Conservation (phyloP, 1,140 invertebrate genomes). For the Theocolax elegans region DNA sequence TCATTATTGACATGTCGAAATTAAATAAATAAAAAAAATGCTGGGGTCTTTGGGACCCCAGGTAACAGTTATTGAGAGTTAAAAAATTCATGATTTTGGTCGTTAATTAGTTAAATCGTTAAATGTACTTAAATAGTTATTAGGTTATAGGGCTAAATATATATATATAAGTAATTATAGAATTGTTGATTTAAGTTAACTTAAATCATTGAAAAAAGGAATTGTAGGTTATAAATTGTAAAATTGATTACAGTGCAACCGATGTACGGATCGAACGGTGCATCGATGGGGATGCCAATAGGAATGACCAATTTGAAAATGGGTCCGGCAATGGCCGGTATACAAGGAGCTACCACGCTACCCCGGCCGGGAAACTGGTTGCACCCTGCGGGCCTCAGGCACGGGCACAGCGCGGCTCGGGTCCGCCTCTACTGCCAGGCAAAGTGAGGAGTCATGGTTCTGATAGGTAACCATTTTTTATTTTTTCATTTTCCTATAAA, state of each 20-base stretch:
- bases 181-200: no score
- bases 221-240: no score
- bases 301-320: slow-evolving; percentile 70
- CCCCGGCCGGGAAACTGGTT: slow-evolving; percentile 89
- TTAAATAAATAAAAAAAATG: no score
- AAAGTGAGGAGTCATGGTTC: slow-evolving; percentile 74
- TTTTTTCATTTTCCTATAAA: background rate
- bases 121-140: no score
- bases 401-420: slow-evolving; percentile 77
- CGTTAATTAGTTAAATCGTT: no score
- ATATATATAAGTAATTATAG: no score
- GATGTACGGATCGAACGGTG: slow-evolving; percentile 83
- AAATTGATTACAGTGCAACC: slow-evolving; percentile 80
- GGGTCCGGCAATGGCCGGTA: slow-evolving; percentile 57
- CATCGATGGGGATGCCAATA: slow-evolving; percentile 71
- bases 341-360: slow-evolving; percentile 69
- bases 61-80: no score
- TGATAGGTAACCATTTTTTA: slow-evolving; percentile 64
- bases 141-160: no score
- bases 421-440: slow-evolving; percentile 79
- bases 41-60: no score
- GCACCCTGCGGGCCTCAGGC: slow-evolving; percentile 91
- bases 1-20: no score
- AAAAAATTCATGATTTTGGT: no score
- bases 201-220: no score